phyloP scores from a whole-genome alignment of 2,113 vertebrate genomes.

The Himantopus leucocephalus region DNA sequence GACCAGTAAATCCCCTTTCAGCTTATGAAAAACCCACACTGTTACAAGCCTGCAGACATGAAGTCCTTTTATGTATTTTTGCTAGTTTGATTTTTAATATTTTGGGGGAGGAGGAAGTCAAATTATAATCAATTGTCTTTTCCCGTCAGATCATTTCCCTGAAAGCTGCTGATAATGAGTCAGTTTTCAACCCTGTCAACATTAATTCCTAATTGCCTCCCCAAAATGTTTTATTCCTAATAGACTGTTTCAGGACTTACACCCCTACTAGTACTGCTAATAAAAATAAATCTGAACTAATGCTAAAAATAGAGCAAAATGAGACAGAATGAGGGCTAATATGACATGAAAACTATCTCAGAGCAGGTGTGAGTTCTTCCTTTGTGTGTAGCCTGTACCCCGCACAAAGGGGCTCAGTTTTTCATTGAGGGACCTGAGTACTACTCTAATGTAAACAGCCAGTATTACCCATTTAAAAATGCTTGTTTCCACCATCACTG shows the following conservation, averaged over 20 bases:
- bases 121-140: constrained; percentile 14
- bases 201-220: constrained; percentile 24
- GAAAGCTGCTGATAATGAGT: not conserved
- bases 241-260: not conserved
- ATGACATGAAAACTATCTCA: not conserved
- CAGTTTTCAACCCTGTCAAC: not conserved
- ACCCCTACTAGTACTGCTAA: not conserved
- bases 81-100: not conserved
- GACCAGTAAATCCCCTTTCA: not conserved
- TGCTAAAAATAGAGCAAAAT: not conserved
- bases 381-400: not conserved
- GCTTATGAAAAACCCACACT: not conserved
- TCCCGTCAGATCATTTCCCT: not conserved
- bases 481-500: not conserved
- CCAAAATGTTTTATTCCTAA: not conserved
- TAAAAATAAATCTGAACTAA: not conserved
- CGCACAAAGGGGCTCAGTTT: not conserved
- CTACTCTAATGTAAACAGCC: not conserved
- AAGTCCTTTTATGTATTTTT: not conserved
- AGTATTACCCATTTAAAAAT: not conserved
- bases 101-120: not conserved
- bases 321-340: not conserved
- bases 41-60: not conserved
- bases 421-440: not conserved
- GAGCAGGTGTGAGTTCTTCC: not conserved